Evolutionary conservation across 2,888 invertebrate genomes (phyloP).

Genomic region (Anthoptus insignis): DNA sequence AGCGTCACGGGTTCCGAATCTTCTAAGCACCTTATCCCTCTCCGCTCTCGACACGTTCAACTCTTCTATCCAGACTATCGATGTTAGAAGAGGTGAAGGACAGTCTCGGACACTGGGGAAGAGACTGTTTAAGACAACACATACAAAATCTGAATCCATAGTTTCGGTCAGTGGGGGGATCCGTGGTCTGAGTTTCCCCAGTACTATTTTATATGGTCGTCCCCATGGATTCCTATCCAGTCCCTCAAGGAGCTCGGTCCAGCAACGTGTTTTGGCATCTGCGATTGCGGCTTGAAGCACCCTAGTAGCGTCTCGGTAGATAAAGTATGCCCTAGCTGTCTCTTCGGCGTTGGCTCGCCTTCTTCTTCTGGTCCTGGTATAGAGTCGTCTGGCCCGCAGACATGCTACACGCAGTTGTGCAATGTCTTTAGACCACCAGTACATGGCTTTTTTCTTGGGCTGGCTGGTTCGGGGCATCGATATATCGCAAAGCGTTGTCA

Average conservation of each 20-base stretch:
- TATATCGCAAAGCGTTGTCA: slow-evolving; percentile 37
- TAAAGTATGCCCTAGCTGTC: neutral
- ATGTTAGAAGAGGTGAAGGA: neutral
- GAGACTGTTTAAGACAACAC: neutral
- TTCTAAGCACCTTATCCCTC: neutral
- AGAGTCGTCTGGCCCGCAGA: slow-evolving; percentile 30
- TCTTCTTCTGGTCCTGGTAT: slow-evolving; percentile 14
- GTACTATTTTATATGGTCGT: slow-evolving; percentile 17
- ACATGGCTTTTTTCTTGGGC: neutral
- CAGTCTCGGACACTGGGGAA: neutral
- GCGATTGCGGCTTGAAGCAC: neutral
- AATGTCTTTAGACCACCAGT: slow-evolving; percentile 39
- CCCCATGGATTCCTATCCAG: slow-evolving; percentile 31
- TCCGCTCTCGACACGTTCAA: neutral
- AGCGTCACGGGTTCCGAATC: slow-evolving; percentile 10
- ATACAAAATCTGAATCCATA: neutral
- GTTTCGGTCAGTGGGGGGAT: slow-evolving; percentile 21
- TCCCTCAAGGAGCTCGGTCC: slow-evolving; percentile 1
- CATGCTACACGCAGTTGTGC: slow-evolving; percentile 20
- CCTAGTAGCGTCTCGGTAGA: neutral
- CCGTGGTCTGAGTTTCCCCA: slow-evolving; percentile 15
- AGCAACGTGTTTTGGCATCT: neutral
- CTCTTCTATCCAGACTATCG: neutral
- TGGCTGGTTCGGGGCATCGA: slow-evolving; percentile 16
- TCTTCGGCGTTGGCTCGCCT: slow-evolving; percentile 4